Evolutionary conservation across 2,888 invertebrate species (phyloP), one percentile per base, ranked within the genome.

Genomic region (Morpho deidamia): DNA sequence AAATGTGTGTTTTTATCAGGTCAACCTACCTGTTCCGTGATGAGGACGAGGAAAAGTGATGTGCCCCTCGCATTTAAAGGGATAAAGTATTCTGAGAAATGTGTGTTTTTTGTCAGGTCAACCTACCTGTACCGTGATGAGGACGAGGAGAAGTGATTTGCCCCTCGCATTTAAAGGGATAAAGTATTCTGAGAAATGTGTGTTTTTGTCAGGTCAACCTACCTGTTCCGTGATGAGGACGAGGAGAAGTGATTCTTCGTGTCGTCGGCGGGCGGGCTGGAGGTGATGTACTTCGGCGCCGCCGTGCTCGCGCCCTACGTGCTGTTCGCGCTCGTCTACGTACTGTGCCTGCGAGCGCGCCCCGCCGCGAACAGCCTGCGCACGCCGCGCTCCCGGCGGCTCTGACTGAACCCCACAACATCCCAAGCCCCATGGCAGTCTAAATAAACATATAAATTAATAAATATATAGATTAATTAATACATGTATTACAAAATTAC

Each of bases 11-110:
- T 23, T 23, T 5, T 23, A 5, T 23, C 23, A 97, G 97, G 97
- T 90, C 95, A 67, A 95, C 95, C 66, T 96, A 96, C 90, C 91
- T 96, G 70, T 94, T 95, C 90, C 92, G 95, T 68, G 94, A 95
- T 73, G 95, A 95, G 78, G 92, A 92, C 57, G 94, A 94, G 78
- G 93, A 93, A 74, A 91, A 92, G 81, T 90, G 88, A 90, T 89
- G n/a, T n/a, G n/a, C n/a, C n/a, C n/a, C n/a, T n/a, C n/a, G n/a
- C n/a, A n/a, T n/a, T n/a, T n/a, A n/a, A n/a, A n/a, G n/a, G n/a
- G n/a, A n/a, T n/a, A n/a, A n/a, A n/a, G n/a, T n/a, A n/a, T n/a
- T n/a, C n/a, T n/a, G n/a, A n/a, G n/a, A n/a, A n/a, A n/a, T n/a
- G n/a, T n/a, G n/a, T n/a, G n/a, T n/a, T n/a, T 23, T n/a, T n/a